Evolutionary conservation across 1,140 invertebrate species (phyloP), one percentile per base, ranked within the genome.

Genomic region (Bacillus rossius): DNA sequence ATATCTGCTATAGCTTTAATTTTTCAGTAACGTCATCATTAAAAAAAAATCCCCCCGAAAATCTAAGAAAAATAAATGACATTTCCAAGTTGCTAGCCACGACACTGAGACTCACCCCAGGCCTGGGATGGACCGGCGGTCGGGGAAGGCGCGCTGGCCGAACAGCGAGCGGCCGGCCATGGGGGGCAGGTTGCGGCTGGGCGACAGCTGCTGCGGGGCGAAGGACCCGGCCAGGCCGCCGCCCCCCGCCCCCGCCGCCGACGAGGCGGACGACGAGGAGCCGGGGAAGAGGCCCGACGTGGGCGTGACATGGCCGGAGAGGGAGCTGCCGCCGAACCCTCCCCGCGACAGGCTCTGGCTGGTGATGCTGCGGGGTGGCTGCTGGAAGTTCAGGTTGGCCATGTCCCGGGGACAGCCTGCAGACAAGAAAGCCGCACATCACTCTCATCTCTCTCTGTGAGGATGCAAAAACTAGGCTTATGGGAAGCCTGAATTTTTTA

Each of bases 311-410:
- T 86, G 84, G 70, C 84, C 84, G 67, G 81, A 79, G 64, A 81
- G 71, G 58, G 79, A 79, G 70, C 74, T 80, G 69, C 73, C 76
- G 66, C 76, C 75, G 66, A 81, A 82, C 60, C 79, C 77, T 62
- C 84, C 79, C 74, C 80, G 79, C 69, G 81, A 73, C 69, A 81
- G 71, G 64, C 77, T 79, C 75, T 85, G 73, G 76, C 75, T 67
- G 14, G 64, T 63, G 42, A 69, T 67, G 60, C 65, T 67, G 45
- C 67, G 61, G 20, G 69, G 67, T 65, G 85, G 84, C 76, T 87
- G 85, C 75, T 88, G 86, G 76, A 88, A 88, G 79, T 88, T 88
- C 81, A 88, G 79, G 81, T 88, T 88, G 81, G 86, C 86, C 86
- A 88, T 88, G 84, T 80, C 83, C 51, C 54, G 43, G 29, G 4